Base-by-base conservation (phyloP, 2,113 vertebrate genomes). In the Sterrhoptilus dennistouni region DNA sequence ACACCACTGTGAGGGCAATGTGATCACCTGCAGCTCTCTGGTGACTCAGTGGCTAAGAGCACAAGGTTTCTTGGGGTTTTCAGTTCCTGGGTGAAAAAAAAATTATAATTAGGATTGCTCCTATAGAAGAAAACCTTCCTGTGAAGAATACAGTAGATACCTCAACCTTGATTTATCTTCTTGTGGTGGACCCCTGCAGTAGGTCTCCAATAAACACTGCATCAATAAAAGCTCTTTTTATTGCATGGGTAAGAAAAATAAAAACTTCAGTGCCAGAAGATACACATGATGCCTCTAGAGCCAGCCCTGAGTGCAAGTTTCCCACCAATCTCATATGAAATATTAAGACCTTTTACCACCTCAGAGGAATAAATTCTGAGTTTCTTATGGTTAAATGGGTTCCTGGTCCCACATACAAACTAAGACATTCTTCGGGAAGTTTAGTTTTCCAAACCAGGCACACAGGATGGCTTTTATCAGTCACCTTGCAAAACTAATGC, bases 211-310 rank as follows among this genome's bases (percentile, higher is more conserved):
- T 14, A 61, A 77, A 50, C 36, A 11, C 38, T 23, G 4, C 3
- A 14, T 5, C 42, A 63, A 50, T 27, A 59, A 38, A 10, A 59
- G 47, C 7, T 56, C 20, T 31, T 64, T 63, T 53, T 45, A 35
- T 36, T 35, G 22, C 12, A 3, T 35, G 10, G 24, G 10, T 49
- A 75, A 92, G 18, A 61, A 79, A 68, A n/a, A 54, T 13, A 52
- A 74, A 66, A 18, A 13, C 14, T 71, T 44, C 47, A 54, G 7
- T 21, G 8, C 38, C 38, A n/a, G 33, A 59, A 59, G 17, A 60
- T 15, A 14, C 12, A 7, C 18, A 1, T 0, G 13, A 18, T 29
- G 4, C 44, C 11, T n/a, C 11, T 3, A 53, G 13, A 90, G 14
- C 12, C 45, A 90, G 22, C 7, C 18, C 25, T 11, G 2, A 11